These are phyloP conservation scores for Gila robusta DNA, from an alignment of 2,797 vertebrate species.

Conservation along the genomic window DNA sequence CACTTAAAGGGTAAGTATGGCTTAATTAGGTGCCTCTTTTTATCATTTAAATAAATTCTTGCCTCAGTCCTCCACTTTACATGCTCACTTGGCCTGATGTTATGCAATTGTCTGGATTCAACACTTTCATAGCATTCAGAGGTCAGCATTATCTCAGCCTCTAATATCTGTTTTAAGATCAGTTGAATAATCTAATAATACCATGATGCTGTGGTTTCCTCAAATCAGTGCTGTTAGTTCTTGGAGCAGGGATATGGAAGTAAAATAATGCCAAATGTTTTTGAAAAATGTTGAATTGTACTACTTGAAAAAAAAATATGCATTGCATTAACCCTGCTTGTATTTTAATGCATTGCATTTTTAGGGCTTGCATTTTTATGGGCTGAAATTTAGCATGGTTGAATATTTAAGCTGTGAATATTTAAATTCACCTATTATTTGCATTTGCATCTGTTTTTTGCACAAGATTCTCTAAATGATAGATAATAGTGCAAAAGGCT, in stretches of 20 bases:
- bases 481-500: neutral
- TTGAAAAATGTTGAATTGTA: no score
- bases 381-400: no score
- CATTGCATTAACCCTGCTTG: no score
- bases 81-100: constrained; percentile 7
- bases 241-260: constrained; percentile 6
- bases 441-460: neutral
- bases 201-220: constrained; percentile 19
- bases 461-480: constrained; percentile 1
- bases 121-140: constrained; percentile 20
- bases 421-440: neutral
- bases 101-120: constrained; percentile 24
- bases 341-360: no score
- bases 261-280: no score
- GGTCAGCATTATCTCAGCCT: constrained; percentile 33
- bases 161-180: constrained; percentile 36
- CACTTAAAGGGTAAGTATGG: constrained; percentile 11
- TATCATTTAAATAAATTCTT: constrained; percentile 34
- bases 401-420: no score
- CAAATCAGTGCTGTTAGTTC: constrained; percentile 38
- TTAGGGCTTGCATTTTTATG: no score
- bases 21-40: constrained; percentile 25
- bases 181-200: neutral
- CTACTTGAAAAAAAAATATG: no score
- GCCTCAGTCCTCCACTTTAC: constrained; percentile 16